phyloP scores from a whole-genome alignment of 1,140 invertebrate species.

The Drosophila albomicans region DNA sequence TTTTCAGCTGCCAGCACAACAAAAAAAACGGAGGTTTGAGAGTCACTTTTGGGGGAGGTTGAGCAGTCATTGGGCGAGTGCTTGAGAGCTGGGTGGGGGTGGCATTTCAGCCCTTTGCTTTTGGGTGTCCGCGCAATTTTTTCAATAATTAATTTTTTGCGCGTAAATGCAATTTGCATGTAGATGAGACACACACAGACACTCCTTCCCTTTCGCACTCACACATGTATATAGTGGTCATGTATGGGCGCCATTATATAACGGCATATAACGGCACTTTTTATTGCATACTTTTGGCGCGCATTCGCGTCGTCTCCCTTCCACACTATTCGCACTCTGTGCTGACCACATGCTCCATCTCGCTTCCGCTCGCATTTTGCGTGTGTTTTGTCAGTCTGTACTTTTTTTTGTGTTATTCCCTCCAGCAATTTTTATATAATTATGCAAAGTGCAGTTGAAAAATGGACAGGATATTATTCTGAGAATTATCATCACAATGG shows the following conservation, averaged over 20 bases:
- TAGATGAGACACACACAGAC: slow-evolving; percentile 50
- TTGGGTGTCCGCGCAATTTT: slow-evolving; percentile 67
- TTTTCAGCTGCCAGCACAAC: neutral
- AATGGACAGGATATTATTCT: slow-evolving; percentile 3
- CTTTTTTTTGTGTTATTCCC: slow-evolving; percentile 16
- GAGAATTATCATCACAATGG: slow-evolving; percentile 9
- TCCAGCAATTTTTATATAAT: slow-evolving; percentile 24
- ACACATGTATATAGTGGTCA: slow-evolving; percentile 24
- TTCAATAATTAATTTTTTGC: slow-evolving; percentile 83
- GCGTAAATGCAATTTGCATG: slow-evolving; percentile 82
- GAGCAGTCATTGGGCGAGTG: neutral
- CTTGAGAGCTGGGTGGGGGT: neutral
- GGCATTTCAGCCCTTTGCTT: slow-evolving; percentile 18
- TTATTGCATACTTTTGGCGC: slow-evolving; percentile 60
- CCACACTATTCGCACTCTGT: slow-evolving; percentile 13
- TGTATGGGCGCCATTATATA: slow-evolving; percentile 37
- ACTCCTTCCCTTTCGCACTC: neutral
- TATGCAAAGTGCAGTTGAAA: slow-evolving; percentile 27
- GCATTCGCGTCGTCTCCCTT: slow-evolving; percentile 49
- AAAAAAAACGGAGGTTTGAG: neutral
- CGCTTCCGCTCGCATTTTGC: slow-evolving; percentile 7
- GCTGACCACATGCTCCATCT: slow-evolving; percentile 32
- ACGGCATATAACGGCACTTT: slow-evolving; percentile 26
- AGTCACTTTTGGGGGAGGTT: neutral
- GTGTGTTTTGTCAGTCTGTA: slow-evolving; percentile 45